Evolutionary conservation across 2,113 vertebrate genomes (phyloP).

Genomic region (Candoia aspera): DNA sequence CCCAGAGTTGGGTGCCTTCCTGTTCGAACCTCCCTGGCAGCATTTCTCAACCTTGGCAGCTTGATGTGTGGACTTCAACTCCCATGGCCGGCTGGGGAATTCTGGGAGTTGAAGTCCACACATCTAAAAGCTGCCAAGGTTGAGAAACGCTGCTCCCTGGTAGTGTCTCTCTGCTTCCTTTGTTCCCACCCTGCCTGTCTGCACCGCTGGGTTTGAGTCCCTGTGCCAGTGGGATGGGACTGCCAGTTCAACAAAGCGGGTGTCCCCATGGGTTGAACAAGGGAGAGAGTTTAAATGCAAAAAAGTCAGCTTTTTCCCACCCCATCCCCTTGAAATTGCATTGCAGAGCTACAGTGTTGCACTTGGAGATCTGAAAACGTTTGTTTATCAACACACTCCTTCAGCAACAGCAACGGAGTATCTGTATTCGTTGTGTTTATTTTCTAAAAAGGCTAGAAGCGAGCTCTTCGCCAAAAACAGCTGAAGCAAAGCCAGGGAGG

Average conservation of each 20-base stretch:
- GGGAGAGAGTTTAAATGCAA: background rate
- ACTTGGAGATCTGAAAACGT: background rate
- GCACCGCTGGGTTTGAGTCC: background rate
- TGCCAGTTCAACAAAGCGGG: background rate
- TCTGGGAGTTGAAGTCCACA: no score
- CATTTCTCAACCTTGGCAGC: no score
- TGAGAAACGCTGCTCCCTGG: background rate
- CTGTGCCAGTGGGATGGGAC: background rate
- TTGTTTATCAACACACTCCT: no score
- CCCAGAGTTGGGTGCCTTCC: background rate
- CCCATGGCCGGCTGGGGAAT: no score
- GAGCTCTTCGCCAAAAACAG: background rate
- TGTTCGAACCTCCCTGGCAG: background rate
- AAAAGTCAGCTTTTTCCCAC: background rate
- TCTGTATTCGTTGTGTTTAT: background rate
- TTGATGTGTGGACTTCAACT: no score
- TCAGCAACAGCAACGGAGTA: background rate
- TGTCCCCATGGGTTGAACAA: background rate
- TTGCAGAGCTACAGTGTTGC: accelerated
- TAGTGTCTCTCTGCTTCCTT: background rate
- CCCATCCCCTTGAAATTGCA: background rate
- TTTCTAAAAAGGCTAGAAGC: background rate
- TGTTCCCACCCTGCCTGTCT: background rate
- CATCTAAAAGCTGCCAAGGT: no score
- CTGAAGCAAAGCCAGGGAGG: background rate